Evolutionary conservation across 1,140 invertebrate genomes (phyloP), one percentile per base, ranked within the genome.

Genomic region (Zaprionus capensis): DNA sequence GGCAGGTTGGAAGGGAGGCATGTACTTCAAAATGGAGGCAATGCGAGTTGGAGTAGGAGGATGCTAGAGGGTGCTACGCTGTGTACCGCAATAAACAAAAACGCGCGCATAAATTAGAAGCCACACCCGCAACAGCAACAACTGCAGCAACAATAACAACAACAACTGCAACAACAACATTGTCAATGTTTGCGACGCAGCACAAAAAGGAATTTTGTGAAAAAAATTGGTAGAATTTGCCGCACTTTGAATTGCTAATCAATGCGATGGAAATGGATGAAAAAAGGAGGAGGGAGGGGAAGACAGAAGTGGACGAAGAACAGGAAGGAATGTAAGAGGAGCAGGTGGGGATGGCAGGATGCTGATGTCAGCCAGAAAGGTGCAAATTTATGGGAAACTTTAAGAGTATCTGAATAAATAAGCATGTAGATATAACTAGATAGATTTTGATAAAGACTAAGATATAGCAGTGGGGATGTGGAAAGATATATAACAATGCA

Each of bases 11-110:
- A 11, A 5, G 36, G 31, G 4, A 41, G n/a, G 24, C 57, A 71
- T 76, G 38, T 76, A 65, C 62, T 46, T 38, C 34, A 44, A 58
- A 46, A 63, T 57, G n/a, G 15, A 5, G 11, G 44, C 1, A 28
- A 4, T 55, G 53, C 22, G 9, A 7, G 26, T 26, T 15, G 41
- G n/a, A 9, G 22, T 31, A 7, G 22, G 57, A 24, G 20, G 11
- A 17, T 11, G 49, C 4, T 5, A 12, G 41, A 15, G 15, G 15
- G 0, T 4, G 59, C 15, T 55, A 31, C 14, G 57, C 22, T 76
- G 49, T 83, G 74, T 57, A 67, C 64, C 77, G 71, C 85, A 76
- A 88, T 81, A 88, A 90, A 88, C 84, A 88, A 82, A 71, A 80
- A 80, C 53, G 28, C 63, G 55, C 73, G 69, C 84, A 87, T 87